A percentile compares a stretch with the other conserved stretches of the same genome.
Evolutionary conservation across 2,797 vertebrate genomes (phyloP).

Genomic region (Helicolenus hilgendorfi): DNA sequence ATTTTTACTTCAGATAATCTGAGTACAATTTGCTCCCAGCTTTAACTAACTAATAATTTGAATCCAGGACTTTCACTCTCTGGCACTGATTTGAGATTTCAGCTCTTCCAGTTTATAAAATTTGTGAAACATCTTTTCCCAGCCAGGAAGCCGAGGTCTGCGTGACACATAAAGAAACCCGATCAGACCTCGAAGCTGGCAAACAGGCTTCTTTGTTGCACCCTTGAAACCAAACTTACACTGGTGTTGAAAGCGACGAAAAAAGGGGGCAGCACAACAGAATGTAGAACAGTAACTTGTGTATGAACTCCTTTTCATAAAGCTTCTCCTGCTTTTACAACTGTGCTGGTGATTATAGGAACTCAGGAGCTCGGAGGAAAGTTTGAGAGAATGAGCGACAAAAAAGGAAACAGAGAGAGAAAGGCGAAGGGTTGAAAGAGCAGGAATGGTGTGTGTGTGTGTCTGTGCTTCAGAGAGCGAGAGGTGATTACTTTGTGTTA

Average conservation of each 20-base stretch:
- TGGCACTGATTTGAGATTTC: neutral
- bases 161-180: conserved; percentile 31
- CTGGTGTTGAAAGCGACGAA: conserved; percentile 9
- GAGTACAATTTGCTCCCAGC: neutral
- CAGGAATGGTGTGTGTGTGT: conserved; percentile 9
- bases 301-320: conserved; percentile 10
- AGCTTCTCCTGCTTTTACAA: conserved; percentile 19
- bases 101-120: conserved; percentile 1
- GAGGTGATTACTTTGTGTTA: conserved; percentile 78
- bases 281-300: conserved; percentile 17
- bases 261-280: conserved; percentile 3
- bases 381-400: conserved; percentile 25
- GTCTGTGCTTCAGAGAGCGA: conserved; percentile 22
- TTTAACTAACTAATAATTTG: neutral
- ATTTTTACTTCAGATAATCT: neutral
- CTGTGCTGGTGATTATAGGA: conserved; percentile 31
- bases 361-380: conserved; percentile 22
- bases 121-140: conserved; percentile 6
- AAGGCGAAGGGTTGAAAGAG: conserved; percentile 22
- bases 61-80: neutral
- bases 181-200: conserved; percentile 31
- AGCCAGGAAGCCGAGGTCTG: neutral
- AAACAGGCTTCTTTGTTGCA: conserved; percentile 39
- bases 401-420: conserved; percentile 5
- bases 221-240: conserved; percentile 40